These are phyloP conservation scores for Acanthurus leucopareius DNA, from an alignment of 2,797 vertebrate genomes.

Conservation along the genomic window DNA sequence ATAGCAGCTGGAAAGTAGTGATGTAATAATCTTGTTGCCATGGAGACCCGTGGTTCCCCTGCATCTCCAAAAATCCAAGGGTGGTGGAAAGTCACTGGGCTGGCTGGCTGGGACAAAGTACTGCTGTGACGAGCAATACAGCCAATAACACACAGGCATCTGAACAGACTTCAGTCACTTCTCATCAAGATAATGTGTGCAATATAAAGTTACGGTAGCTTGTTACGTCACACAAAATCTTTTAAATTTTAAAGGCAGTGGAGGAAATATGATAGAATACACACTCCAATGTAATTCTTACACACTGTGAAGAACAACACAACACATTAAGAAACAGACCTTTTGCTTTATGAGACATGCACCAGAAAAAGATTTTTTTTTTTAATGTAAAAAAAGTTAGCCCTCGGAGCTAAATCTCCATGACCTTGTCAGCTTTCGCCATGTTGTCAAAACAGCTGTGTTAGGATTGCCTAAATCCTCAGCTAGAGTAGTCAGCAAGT, in stretches of 20 bases:
- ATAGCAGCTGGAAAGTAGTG: constrained; percentile 84
- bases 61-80: constrained; percentile 85
- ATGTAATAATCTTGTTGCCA: constrained; percentile 87
- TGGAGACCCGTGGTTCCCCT: constrained; percentile 81
- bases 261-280: not conserved
- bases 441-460: constrained; percentile 34
- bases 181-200: constrained; percentile 14
- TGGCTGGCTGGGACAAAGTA: constrained; percentile 56
- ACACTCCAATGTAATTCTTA: not conserved
- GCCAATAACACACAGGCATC: not conserved
- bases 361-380: not conserved
- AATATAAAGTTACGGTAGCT: not conserved
- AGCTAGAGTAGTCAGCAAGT: not conserved
- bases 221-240: not conserved
- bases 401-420: constrained; percentile 16
- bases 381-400: constrained; percentile 4
- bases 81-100: constrained; percentile 81
- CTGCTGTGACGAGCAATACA: constrained; percentile 38
- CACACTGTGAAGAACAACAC: not conserved
- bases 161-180: constrained; percentile 8
- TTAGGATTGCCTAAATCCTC: constrained; percentile 42
- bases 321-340: not conserved
- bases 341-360: not conserved
- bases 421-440: constrained; percentile 34
- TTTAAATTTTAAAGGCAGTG: too few species aligned